Percentiles rank a stretch among this genome's conserved stretches.
Evolutionary conservation across 1,140 invertebrate species (phyloP).

Genomic region (Cephus cinctus): DNA sequence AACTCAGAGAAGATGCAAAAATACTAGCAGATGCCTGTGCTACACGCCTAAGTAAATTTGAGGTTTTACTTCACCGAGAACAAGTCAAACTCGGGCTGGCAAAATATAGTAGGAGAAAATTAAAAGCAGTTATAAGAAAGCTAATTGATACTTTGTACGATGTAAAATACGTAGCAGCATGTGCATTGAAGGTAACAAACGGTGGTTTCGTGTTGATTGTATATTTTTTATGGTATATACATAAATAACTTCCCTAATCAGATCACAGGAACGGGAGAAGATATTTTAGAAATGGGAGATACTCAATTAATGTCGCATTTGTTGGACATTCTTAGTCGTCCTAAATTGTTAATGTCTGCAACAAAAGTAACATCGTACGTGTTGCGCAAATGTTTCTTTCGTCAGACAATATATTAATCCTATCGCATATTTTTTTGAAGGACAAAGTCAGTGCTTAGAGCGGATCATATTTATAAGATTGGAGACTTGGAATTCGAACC

Average conservation of each 20-base stretch:
- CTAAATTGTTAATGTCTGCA: background rate
- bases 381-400: background rate
- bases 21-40: conserved; percentile 2
- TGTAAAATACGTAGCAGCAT: conserved; percentile 30
- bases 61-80: conserved; percentile 28
- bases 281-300: background rate
- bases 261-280: background rate
- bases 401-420: background rate
- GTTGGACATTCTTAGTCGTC: background rate
- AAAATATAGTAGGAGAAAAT: conserved; percentile 14
- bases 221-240: background rate
- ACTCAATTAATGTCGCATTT: background rate
- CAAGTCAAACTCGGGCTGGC: conserved; percentile 17
- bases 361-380: background rate
- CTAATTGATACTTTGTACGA: conserved; percentile 21
- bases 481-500: conserved; percentile 25
- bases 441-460: conserved; percentile 14
- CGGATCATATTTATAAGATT: conserved; percentile 7
- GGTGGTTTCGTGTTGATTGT: background rate
- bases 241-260: background rate
- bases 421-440: conserved; percentile 13
- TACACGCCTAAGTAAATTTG: conserved; percentile 12
- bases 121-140: conserved; percentile 18
- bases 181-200: conserved; percentile 28
- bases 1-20: conserved; percentile 11